Evolutionary conservation across 2,797 vertebrate species (phyloP).

Genomic region (Typhlichthys subterraneus): DNA sequence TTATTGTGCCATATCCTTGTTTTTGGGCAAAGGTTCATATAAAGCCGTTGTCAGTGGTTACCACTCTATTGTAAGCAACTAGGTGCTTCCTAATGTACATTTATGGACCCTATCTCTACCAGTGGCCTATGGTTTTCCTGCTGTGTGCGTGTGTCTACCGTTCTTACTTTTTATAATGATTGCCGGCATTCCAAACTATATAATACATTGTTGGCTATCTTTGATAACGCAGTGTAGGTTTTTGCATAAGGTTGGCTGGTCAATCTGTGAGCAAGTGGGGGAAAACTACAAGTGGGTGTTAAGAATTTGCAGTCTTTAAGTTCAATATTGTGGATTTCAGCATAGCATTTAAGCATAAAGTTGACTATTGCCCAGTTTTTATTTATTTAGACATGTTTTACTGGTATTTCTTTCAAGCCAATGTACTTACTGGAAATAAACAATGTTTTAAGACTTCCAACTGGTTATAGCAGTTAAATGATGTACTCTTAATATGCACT

Average conservation of each 20-base stretch:
- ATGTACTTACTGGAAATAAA: conserved; percentile 77
- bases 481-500: no score
- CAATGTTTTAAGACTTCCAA: conserved; percentile 54
- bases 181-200: conserved; percentile 92
- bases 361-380: conserved; percentile 78
- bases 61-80: conserved; percentile 91
- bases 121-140: conserved; percentile 91
- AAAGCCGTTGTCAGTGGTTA: conserved; percentile 93
- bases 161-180: conserved; percentile 88
- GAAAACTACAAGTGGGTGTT: conserved; percentile 19
- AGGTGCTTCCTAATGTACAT: conserved; percentile 93
- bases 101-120: conserved; percentile 88
- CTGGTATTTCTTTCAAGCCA: conserved; percentile 92
- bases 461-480: conserved; percentile 13
- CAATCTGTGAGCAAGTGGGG: conserved; percentile 60
- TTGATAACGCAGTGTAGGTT: conserved; percentile 85
- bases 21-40: conserved; percentile 92
- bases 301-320: conserved; percentile 44
- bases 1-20: conserved; percentile 88
- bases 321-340: conserved; percentile 53
- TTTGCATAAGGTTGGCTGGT: conserved; percentile 78
- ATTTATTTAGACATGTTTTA: conserved; percentile 87
- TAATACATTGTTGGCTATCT: conserved; percentile 80
- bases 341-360: conserved; percentile 61
- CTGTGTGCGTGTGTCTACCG: conserved; percentile 85